Evolutionary conservation across 1,140 invertebrate species (phyloP), one percentile per base, ranked within the genome.

Genomic region (Drosophila mojavensis): DNA sequence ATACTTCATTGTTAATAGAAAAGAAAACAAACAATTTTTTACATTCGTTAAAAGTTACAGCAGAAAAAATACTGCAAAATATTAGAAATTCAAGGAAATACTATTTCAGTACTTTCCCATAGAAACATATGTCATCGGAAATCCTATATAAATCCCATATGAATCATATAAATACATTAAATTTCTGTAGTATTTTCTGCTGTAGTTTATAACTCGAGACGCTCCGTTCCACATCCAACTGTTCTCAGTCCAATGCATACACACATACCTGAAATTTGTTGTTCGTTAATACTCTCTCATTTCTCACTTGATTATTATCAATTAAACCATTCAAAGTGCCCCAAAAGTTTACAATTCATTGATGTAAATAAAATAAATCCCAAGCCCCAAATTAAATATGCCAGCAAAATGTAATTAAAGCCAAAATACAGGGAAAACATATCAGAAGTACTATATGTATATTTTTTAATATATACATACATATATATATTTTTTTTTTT

Each of bases 301-400:
- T 56, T 71, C 56, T 63, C 33, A 54, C 39, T 65, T 48, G 41
- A 54, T 26, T 9, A 62, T 50, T 13, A 2, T 39, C 36, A 51
- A 28, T 62, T n/a, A n/a, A 39, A 24, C 59, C 63, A 30, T 63
- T 50, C 39, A 56, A 63, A 70, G 5, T 9, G 28, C 53, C 70
- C 78, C 73, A 85, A 85, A 85, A 77, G 79, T 82, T 64, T 69
- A 77, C 62, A 82, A 65, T 33, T 71, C 72, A 82, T 70, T 77
- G 58, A 88, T 88, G 82, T 86, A 82, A 82, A 86, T 86, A 86
- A 79, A 67, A 67, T 63, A 79, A 78, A 74, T 64, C 15, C 55
- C 47, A 66, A 72, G 7, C 56, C 26, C 56, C 36, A 55, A 50
- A 67, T 54, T 48, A 74, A 60, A 41, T 75, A 45, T 64, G 55